These are phyloP conservation scores for Hyles lineata DNA, from an alignment of 2,888 invertebrate species.

Conservation along the genomic window DNA sequence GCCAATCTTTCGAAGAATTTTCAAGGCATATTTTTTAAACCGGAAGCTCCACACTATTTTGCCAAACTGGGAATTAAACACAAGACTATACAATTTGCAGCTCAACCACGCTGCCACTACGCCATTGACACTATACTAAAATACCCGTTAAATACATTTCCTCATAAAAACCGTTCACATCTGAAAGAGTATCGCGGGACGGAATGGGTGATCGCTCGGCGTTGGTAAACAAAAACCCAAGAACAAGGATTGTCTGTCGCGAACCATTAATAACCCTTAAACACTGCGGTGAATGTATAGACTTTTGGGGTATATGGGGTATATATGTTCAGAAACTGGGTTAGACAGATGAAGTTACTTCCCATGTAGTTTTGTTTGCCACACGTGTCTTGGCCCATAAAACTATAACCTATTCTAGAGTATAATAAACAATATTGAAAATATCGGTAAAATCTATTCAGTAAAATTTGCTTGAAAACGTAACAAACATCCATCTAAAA, in stretches of 20 bases:
- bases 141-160: not conserved
- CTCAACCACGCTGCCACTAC: not conserved
- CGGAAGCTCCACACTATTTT: too few species aligned
- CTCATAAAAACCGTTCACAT: not conserved
- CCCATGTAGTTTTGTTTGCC: too few species aligned
- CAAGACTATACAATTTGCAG: not conserved
- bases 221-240: slow-evolving; percentile 11
- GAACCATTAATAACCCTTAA: slow-evolving; percentile 10
- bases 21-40: too few species aligned
- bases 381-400: too few species aligned
- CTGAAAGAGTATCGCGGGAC: not conserved
- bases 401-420: too few species aligned
- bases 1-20: too few species aligned
- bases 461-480: too few species aligned
- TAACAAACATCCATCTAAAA: too few species aligned
- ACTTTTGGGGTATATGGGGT: not conserved
- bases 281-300: not conserved
- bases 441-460: too few species aligned
- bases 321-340: too few species aligned
- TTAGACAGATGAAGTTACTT: too few species aligned
- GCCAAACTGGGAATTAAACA: not conserved
- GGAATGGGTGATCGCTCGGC: not conserved
- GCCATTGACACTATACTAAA: not conserved
- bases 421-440: too few species aligned
- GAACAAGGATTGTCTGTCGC: slow-evolving; percentile 7